phyloP scores from a whole-genome alignment of 2,888 invertebrate species.

The Meghimatium bilineatum region DNA sequence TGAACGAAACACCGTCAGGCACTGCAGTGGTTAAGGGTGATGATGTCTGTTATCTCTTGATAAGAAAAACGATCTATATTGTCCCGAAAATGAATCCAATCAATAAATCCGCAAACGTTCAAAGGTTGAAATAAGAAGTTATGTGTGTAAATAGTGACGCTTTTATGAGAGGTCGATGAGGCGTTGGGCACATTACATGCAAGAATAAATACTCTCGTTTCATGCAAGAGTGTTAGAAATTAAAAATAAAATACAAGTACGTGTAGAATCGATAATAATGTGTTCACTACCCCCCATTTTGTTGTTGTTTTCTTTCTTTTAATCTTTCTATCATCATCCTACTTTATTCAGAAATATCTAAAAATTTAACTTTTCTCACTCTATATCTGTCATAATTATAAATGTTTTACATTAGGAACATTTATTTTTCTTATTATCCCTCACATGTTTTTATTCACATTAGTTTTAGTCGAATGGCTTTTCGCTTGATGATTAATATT shows the following conservation, averaged over 20 bases:
- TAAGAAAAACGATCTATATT: conserved; percentile 21
- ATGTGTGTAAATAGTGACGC: background rate
- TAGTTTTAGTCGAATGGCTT: too few species aligned
- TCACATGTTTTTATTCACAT: too few species aligned
- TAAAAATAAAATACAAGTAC: background rate
- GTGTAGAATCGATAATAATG: background rate
- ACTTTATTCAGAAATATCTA: background rate
- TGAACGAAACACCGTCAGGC: background rate
- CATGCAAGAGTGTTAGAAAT: background rate
- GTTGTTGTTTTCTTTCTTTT: background rate
- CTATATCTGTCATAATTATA: background rate
- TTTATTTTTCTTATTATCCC: background rate
- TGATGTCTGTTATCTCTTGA: background rate
- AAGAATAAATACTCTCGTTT: conserved; percentile 9
- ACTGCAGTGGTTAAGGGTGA: conserved; percentile 10
- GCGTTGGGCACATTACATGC: conserved; percentile 1
- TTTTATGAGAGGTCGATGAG: conserved; percentile 11
- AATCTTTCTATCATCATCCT: background rate
- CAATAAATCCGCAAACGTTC: conserved; percentile 21
- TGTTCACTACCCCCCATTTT: background rate
- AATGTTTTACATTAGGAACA: too few species aligned
- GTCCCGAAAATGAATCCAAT: conserved; percentile 11
- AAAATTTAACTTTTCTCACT: background rate
- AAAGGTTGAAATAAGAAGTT: conserved; percentile 6
- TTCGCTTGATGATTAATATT: too few species aligned